Evolutionary conservation across 2,888 invertebrate genomes (phyloP), one percentile per base, ranked within the genome.

Genomic region (Operophtera brumata): DNA sequence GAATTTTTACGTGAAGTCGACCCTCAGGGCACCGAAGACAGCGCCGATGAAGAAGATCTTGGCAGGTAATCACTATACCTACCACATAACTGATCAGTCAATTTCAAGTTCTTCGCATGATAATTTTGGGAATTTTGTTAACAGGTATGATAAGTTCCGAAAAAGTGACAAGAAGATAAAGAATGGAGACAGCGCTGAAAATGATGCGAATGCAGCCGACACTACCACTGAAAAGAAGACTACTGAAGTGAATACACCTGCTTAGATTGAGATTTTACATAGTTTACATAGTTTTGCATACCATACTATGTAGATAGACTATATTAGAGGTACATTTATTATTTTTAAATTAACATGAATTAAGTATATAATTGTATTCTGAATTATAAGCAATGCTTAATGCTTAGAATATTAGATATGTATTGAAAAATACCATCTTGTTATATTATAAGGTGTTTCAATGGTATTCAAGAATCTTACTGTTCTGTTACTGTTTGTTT

Each of bases 1-100:
- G 95, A 95, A 71, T 87, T 96, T 48, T 83, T 96, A 32, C 92
- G 94, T 10, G 94, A 93, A 75, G 93, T 92, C 26, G 94, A 93
- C 62, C 92, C 93, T 2, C 93, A 93, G 39, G 93, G 93, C 62
- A 93, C 93, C 63, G 94, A 94, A 64, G 94, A 93, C 62, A 94
- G 94, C 61, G 94, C 93, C 63, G 93, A 94, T 67, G 93, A 92
- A 0, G 92, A 92, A 65, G 92, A 92, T 69, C 91, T 92, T 59
- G 92, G 90, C 77, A 91, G 93, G 93, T 92, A 65, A 58, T 67
- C n/a, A 26, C 54, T 30, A 30, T 9, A 8, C 30, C 30, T 30
- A 30, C 7, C 9, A 6, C 28, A 6, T 1, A 28, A 5, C 28
- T 1, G 28, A 9, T 6, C 9, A 2, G 7, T 7, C 0, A 7